These are phyloP conservation scores for Coilia nasus DNA, from an alignment of 2,797 vertebrate species.

Conservation along the genomic window DNA sequence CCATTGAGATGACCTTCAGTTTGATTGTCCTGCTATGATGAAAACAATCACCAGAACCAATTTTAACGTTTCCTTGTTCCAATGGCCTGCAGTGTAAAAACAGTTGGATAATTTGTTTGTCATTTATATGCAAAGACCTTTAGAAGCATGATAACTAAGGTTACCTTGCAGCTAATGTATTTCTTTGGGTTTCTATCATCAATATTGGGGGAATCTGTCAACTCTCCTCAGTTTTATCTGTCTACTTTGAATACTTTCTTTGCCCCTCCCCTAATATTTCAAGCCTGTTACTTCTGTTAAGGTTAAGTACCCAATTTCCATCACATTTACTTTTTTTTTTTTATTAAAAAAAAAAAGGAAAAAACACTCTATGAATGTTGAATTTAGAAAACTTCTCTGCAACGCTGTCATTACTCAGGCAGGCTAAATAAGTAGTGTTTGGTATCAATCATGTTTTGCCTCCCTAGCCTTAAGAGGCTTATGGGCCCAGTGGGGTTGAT, in stretches of 20 bases:
- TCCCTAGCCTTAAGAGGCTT: conserved; percentile 27
- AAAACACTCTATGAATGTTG: not conserved
- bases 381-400: conserved; percentile 6
- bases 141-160: not conserved
- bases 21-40: not conserved
- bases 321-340: not conserved
- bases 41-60: not conserved
- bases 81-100: not conserved
- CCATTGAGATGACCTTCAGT: not conserved
- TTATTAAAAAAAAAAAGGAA: not conserved
- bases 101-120: not conserved
- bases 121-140: not conserved
- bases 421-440: conserved; percentile 33
- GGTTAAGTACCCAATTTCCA: conserved; percentile 3
- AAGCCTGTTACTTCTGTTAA: not conserved
- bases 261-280: not conserved
- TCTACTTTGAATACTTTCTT: not conserved
- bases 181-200: not conserved
- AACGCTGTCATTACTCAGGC: conserved; percentile 22
- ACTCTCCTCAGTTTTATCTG: conserved; percentile 15
- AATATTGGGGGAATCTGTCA: not conserved
- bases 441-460: conserved; percentile 21
- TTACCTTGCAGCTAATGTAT: not conserved
- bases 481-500: conserved; percentile 24
- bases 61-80: not conserved